Conservation (phyloP, 2,888 invertebrate genomes). For the Nemoura dubitans region DNA sequence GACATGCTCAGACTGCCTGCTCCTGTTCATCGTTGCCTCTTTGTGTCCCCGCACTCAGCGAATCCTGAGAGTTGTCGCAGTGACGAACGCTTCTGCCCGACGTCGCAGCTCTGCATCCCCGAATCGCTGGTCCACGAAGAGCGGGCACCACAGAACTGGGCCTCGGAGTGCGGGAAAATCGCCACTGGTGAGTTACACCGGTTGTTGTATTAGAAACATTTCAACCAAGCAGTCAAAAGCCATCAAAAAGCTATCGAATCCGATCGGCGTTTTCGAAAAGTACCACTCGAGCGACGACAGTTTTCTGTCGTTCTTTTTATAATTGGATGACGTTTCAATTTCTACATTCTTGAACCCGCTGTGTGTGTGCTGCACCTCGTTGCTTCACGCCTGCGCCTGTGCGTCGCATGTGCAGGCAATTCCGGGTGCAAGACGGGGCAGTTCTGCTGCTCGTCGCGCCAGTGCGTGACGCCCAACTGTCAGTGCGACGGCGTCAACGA, state of each 20-base stretch:
- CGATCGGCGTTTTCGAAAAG: no score
- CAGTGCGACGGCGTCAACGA: constrained; percentile 13
- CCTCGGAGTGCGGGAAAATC: not conserved
- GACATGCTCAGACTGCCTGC: no score
- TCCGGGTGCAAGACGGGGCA: not conserved
- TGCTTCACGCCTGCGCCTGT: not conserved
- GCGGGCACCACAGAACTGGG: not conserved
- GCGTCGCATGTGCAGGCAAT: not conserved
- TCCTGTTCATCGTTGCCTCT: no score
- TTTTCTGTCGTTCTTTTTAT: no score
- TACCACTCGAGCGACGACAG: no score
- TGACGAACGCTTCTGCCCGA: not conserved
- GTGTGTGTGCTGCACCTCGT: no score
- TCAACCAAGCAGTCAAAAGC: no score
- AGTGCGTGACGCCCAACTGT: not conserved
- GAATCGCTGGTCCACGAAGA: not conserved
- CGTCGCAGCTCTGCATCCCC: not conserved
- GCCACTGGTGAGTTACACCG: not conserved
- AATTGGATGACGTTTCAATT: no score
- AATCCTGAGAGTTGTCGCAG: not conserved
- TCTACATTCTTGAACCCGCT: no score
- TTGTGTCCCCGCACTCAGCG: not conserved
- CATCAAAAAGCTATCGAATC: no score
- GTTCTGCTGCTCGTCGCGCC: not conserved
- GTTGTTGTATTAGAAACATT: not conserved